phyloP scores from a whole-genome alignment of 2,888 invertebrate species.

The Acronicta alni region DNA sequence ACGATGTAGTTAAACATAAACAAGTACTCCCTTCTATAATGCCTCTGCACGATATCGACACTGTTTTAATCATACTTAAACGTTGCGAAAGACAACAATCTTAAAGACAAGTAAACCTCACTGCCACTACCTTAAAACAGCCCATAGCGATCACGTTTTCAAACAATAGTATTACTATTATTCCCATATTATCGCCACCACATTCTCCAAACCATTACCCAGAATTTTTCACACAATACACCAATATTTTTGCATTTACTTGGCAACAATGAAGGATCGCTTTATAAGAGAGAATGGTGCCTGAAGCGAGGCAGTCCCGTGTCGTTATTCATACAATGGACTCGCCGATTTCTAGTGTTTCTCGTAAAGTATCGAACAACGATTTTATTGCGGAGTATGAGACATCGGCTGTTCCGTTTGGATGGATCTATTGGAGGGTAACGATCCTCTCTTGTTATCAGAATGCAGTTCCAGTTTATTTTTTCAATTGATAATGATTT shows the following conservation, averaged over 20 bases:
- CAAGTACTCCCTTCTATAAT: neutral
- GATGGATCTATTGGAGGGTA: slow-evolving; percentile 15
- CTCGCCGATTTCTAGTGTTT: slow-evolving; percentile 46
- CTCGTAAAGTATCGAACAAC: slow-evolving; percentile 47
- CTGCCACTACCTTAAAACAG: slow-evolving; percentile 19
- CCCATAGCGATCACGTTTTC: slow-evolving; percentile 42
- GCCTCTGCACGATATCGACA: neutral
- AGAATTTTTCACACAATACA: slow-evolving; percentile 40
- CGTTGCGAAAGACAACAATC: slow-evolving; percentile 6
- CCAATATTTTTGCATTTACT: slow-evolving; percentile 45
- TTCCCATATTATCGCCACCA: slow-evolving; percentile 23
- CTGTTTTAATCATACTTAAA: slow-evolving; percentile 2
- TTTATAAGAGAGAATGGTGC: slow-evolving; percentile 37
- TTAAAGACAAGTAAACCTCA: slow-evolving; percentile 24
- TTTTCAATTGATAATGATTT: too few relatives aligned
- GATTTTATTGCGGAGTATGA: slow-evolving; percentile 52
- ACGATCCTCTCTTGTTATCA: slow-evolving; percentile 12
- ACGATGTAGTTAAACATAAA: slow-evolving; percentile 3
- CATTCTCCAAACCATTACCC: slow-evolving; percentile 14
- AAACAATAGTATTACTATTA: slow-evolving; percentile 21
- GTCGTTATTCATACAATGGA: slow-evolving; percentile 57
- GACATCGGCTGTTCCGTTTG: slow-evolving; percentile 37
- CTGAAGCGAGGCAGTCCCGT: slow-evolving; percentile 44
- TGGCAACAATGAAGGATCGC: slow-evolving; percentile 36
- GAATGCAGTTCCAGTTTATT: too few relatives aligned